Evolutionary conservation across 2,888 invertebrate species (phyloP), one percentile per base, ranked within the genome.

Genomic region (Latrodectus elegans): DNA sequence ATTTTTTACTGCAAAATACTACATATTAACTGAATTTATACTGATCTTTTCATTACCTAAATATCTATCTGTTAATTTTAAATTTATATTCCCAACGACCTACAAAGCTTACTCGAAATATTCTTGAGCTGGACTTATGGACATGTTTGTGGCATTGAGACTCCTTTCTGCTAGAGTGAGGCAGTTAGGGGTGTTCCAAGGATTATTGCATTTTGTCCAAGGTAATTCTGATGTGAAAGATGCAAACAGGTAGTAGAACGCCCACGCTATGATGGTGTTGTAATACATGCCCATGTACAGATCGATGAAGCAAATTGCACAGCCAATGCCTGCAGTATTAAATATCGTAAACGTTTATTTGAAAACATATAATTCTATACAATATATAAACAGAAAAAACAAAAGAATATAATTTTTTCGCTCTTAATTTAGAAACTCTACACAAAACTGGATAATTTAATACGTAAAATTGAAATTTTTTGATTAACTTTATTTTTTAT

Each of bases 231-330:
- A 95, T 15, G 87, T 84, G 92, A 96, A 95, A 90, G 96, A 96
- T 15, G 96, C 96, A 91, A 96, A 94, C 90, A 97, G 94, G 93
- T 97, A 97, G 93, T 97, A 97, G 80, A 97, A 95, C 71, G 97
- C 97, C 97, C 98, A 98, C 73, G 97, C 97, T 91, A 98, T 98
- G 92, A 98, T 96, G 75, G 98, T 97, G 93, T 98, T 98, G 94
- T 98, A 98, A 93, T 97, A 98, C 96, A 98, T 98, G 90, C 96
- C 97, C 95, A 94, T 92, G 94, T 98, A 98, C 92, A 98, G 94
- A 93, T 98, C 97, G 91, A 98, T 96, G 92, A 98, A 94, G 92
- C 98, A 98, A 92, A 98, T 98, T 12, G 98, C 97, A 93, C 98
- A 98, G 80, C 98, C 98, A 79, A 98, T 96, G 90, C 98, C 98